Evolutionary conservation across 1,140 invertebrate species (phyloP), one percentile per base, ranked within the genome.

Genomic region (Drosophila pallidifrons): DNA sequence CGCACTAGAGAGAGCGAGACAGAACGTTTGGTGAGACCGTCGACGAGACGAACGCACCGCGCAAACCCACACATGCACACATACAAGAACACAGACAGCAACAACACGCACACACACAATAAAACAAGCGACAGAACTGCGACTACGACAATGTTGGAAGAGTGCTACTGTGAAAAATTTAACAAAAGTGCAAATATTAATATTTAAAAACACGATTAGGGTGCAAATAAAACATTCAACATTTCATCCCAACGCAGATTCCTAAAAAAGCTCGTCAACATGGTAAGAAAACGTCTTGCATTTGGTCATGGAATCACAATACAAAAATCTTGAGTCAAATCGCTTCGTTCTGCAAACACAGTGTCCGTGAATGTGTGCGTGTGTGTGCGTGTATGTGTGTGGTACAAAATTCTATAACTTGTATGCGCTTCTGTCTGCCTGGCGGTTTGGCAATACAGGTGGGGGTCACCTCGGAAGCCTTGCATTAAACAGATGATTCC

Each of bases 241-340:
- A 90, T 89, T 89, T 79, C 85, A 57, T 69, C 38, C 72, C 66
- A 78, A 81, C 75, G 78, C 75, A 89, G 85, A 85, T 79, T 68
- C 54, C 54, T 81, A 28, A 88, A 79, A 25, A 89, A 85, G 69
- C 85, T 90, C 65, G 82, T 82, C 64, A 77, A 77, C 68, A 89
- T 89, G 85, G 85, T 89, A 79, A 80, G 78, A 63, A 67, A 32
- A 2, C 30, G 5, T 8, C 16, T 38, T 11, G 16, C 13, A 67
- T 41, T 54, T 6, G 47, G 35, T 38, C 35, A 16, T 69, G 30
- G 30, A 16, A 32, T 43, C n/a, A 63, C 57, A 64, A 57, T 38
- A 3, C 25, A 43, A 38, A 25, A 57, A 57, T 57, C 54, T 25
- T 13, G 13, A 61, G 55, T 54, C 54, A 57, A 77, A 76, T 66